Conservation (phyloP, 1,140 invertebrate genomes). For the Pissodes strobi region DNA sequence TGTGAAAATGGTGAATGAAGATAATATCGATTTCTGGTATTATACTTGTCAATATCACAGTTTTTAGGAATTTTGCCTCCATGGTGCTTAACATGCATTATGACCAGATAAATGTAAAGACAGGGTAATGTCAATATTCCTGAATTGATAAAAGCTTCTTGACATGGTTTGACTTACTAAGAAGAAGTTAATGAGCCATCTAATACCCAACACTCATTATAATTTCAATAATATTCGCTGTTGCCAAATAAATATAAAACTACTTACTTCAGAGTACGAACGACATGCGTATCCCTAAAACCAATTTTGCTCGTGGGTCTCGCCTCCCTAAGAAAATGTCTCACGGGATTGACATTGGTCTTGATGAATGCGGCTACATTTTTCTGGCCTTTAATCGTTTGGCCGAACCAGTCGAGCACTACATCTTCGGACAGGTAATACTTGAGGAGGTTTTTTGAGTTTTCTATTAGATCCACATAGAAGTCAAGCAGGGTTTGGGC, state of each 20-base stretch:
- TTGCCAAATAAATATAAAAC: slow-evolving; percentile 5
- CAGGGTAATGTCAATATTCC: too few species aligned
- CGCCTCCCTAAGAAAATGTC: slow-evolving; percentile 44
- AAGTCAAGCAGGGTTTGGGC: slow-evolving; percentile 46
- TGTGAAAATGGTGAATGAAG: too few species aligned
- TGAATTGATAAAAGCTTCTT: too few species aligned
- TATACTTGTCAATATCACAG: too few species aligned
- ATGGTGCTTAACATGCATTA: too few species aligned
- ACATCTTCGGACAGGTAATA: slow-evolving; percentile 60
- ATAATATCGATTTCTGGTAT: too few species aligned
- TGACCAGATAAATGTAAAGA: too few species aligned
- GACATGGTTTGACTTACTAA: too few species aligned
- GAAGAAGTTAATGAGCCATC: too few species aligned
- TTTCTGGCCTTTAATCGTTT: slow-evolving; percentile 60
- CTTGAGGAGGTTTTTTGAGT: slow-evolving; percentile 43
- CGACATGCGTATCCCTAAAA: slow-evolving; percentile 46
- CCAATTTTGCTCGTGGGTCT: slow-evolving; percentile 46
- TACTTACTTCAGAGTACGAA: slow-evolving; percentile 41
- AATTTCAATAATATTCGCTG: too few species aligned
- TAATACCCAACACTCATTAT: too few species aligned
- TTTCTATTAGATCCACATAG: slow-evolving; percentile 51
- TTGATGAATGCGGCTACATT: slow-evolving; percentile 53
- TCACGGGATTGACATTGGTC: slow-evolving; percentile 37
- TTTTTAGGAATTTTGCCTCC: too few species aligned
- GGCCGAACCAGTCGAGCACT: slow-evolving; percentile 63